A percentile compares a stretch with the other conserved stretches of the same genome.
These are phyloP conservation scores for Sitta europaea DNA, from an alignment of 2,113 vertebrate genomes.

Conservation along the genomic window DNA sequence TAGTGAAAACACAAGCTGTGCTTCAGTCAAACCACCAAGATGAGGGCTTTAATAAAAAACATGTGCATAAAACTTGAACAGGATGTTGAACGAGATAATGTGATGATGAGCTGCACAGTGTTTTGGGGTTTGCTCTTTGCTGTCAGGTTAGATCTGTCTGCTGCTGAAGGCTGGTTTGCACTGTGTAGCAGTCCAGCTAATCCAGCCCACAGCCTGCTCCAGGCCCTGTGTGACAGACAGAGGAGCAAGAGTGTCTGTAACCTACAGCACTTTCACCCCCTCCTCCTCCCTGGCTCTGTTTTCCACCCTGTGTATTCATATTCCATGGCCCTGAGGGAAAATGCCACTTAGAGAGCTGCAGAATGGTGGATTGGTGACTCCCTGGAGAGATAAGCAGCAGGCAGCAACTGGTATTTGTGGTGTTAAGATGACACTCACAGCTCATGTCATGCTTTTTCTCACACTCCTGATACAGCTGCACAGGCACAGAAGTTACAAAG, in stretches of 20 bases:
- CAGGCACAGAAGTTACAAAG: neutral
- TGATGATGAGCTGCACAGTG: neutral
- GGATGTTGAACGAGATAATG: neutral
- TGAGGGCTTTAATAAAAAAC: neutral
- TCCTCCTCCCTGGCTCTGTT: neutral
- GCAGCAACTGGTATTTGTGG: neutral
- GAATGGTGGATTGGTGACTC: neutral
- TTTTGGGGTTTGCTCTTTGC: neutral
- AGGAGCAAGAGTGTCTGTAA: neutral
- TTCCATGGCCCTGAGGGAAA: neutral
- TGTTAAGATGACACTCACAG: neutral
- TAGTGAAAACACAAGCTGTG: neutral
- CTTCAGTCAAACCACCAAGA: neutral
- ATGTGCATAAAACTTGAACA: neutral
- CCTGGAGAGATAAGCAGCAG: neutral
- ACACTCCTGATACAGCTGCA: neutral
- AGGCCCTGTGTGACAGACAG: neutral
- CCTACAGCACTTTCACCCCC: neutral
- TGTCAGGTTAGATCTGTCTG: neutral
- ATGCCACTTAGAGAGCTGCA: neutral
- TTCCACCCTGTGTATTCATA: neutral
- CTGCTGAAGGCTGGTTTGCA: neutral
- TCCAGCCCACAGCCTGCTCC: neutral
- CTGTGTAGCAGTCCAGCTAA: neutral
- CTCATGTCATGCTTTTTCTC: neutral